Evolutionary conservation across 30 jellyfish, hydroid and myxozoan genomes (phyloP), one percentile per base, ranked within the genome.

Genomic region (Aurelia aurita): DNA sequence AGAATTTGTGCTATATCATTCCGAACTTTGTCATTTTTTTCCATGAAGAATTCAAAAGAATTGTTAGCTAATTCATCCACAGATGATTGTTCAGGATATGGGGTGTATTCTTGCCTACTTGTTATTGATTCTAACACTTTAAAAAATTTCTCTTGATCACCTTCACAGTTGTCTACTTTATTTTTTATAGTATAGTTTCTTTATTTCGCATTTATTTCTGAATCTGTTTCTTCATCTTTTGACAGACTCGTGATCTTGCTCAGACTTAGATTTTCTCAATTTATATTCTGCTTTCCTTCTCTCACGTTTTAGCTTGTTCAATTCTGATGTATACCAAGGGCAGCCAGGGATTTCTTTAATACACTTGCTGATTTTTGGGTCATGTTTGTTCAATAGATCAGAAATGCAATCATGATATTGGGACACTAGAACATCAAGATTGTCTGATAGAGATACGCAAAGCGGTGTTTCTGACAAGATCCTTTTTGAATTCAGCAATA

Each of bases 161-260:
- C 67, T 16, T 55, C 67, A 55, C 67, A 55, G 67, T 55, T 55
- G 67, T 55, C 25, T 55, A 55, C 67, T 53, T 25, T 32, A 64
- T 64, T 64, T 64, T 64, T 22, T 20, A 57, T 64, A 21, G 3
- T 12, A 26, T 55, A 55, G 67, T 55, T 55, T 55, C 67, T 55
- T 55, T 55, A 16, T 14, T 14, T 55, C 29, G 7, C 64, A 53
- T 53, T 5, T 53, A 53, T 53, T 53, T 12, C 64, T 53, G 25
- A 53, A 53, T 53, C 64, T 53, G 64, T 53, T 53, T 9, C 64
- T 53, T 5, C 64, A 53, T 2, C 64, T 53, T 53, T 53, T 53
- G 64, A 53, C 3, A 53, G 64, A 5, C 64, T 2, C 4, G 7
- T 53, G 64, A 53, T 53, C 64, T 53, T 53, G 64, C 59, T 47